These are phyloP conservation scores for Macroramphosus scolopax DNA, from an alignment of 2,797 vertebrate genomes.

Conservation along the genomic window DNA sequence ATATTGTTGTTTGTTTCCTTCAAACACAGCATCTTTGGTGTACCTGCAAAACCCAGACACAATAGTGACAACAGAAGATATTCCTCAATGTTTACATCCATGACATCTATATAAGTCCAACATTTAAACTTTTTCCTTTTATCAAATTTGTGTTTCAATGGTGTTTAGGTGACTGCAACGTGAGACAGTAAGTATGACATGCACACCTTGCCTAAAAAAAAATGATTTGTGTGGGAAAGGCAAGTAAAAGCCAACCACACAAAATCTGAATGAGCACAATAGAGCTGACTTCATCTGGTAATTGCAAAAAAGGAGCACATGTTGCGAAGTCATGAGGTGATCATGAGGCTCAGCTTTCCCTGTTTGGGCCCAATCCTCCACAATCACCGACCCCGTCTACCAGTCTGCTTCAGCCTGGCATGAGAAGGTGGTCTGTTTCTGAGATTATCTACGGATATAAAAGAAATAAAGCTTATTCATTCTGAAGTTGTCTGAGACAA, in stretches of 20 bases:
- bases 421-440: slow-evolving; percentile 16
- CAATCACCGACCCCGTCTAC: slow-evolving; percentile 12
- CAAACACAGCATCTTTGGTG: slow-evolving; percentile 58
- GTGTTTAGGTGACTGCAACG: slow-evolving; percentile 19
- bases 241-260: slow-evolving; percentile 12
- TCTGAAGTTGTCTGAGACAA: slow-evolving; percentile 32
- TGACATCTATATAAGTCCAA: slow-evolving; percentile 29
- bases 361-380: slow-evolving; percentile 25
- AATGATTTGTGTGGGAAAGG: slow-evolving; percentile 19
- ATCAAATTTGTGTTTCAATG: slow-evolving; percentile 13
- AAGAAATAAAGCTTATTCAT: slow-evolving; percentile 58
- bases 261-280: slow-evolving; percentile 32
- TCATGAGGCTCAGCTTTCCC: slow-evolving; percentile 53
- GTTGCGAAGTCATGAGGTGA: slow-evolving; percentile 56
- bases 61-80: slow-evolving; percentile 21
- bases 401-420: slow-evolving; percentile 28
- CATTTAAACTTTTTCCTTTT: background rate
- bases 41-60: slow-evolving; percentile 45
- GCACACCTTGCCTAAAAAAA: slow-evolving; percentile 9
- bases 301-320: slow-evolving; percentile 36
- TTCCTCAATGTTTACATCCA: slow-evolving; percentile 24
- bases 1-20: background rate
- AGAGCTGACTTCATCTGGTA: slow-evolving; percentile 18
- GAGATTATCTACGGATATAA: slow-evolving; percentile 48
- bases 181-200: slow-evolving; percentile 14